Conservation (phyloP, 2,797 vertebrate genomes). For the Cirrhinus molitorella region DNA sequence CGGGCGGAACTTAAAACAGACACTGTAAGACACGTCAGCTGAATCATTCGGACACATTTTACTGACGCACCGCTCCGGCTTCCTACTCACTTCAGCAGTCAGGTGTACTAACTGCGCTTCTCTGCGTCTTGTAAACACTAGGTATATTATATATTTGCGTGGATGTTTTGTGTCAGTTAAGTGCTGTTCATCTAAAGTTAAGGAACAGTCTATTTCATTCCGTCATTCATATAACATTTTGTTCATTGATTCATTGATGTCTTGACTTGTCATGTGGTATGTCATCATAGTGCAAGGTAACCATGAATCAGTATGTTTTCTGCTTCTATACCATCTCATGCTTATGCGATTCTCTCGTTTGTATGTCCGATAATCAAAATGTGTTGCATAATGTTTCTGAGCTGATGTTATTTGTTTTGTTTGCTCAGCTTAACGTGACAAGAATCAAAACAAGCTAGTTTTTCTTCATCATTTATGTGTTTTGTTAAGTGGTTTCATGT, state of each 20-base stretch:
- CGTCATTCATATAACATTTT: not conserved
- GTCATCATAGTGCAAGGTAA: constrained; percentile 54
- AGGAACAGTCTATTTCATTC: not conserved
- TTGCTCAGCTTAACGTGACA: not conserved
- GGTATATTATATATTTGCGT: not conserved
- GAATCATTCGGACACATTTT: constrained; percentile 71
- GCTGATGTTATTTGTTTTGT: not conserved
- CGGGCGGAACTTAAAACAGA: constrained; percentile 67
- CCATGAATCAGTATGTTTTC: not conserved
- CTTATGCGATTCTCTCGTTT: not conserved
- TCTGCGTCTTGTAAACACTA: constrained; percentile 30
- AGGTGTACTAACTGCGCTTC: constrained; percentile 49
- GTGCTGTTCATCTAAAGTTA: not conserved
- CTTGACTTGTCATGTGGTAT: constrained; percentile 46
- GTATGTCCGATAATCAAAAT: not conserved
- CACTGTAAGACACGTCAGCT: constrained; percentile 80
- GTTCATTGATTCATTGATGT: constrained; percentile 17
- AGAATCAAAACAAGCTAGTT: not conserved
- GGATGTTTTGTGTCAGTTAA: not conserved
- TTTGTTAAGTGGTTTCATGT: not conserved
- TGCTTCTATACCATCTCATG: not conserved
- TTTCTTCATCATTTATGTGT: not conserved
- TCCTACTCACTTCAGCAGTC: constrained; percentile 10
- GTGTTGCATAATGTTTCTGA: not conserved
- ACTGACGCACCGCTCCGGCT: constrained; percentile 62